phyloP scores from a whole-genome alignment of 2,888 invertebrate species.

The Eupeodes latifasciatus region DNA sequence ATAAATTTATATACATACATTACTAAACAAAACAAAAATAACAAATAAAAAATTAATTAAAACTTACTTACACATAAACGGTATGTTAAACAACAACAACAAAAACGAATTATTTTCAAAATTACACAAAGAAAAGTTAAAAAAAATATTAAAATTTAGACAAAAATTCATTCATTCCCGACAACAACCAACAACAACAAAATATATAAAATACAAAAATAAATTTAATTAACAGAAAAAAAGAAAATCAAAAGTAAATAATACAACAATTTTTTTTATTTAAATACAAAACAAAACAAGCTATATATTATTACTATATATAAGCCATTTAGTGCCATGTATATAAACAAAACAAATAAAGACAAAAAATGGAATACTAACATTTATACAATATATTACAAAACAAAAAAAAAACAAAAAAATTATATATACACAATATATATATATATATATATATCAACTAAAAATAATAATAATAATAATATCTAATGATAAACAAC shows the following conservation, averaged over 20 bases:
- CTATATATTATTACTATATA: conserved; percentile 77
- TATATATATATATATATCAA: conserved; percentile 55
- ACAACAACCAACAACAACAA: conserved; percentile 46
- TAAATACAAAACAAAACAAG: conserved; percentile 67
- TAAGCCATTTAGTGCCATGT: conserved; percentile 77
- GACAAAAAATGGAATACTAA: conserved; percentile 73
- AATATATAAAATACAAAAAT: conserved; percentile 28
- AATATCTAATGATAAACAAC: conserved; percentile 72
- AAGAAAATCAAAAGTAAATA: conserved; percentile 72
- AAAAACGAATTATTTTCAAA: conserved; percentile 65
- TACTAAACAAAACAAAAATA: conserved; percentile 58
- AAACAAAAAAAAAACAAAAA: conserved; percentile 59
- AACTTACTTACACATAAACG: conserved; percentile 51
- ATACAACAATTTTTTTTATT: conserved; percentile 53
- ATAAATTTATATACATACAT: conserved; percentile 77
- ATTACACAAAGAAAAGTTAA: conserved; percentile 63
- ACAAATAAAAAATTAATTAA: conserved; percentile 59
- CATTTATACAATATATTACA: conserved; percentile 76
- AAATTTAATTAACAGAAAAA: conserved; percentile 32
- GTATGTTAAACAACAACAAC: conserved; percentile 46
- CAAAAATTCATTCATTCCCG: conserved; percentile 67
- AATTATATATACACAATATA: conserved; percentile 74
- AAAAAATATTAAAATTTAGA: conserved; percentile 64
- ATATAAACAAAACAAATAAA: conserved; percentile 76
- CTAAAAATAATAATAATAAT: conserved; percentile 42